Evolutionary conservation across 2,113 vertebrate species (phyloP).

Genomic region (human (Homo sapiens)): GRCh38 chr9:22621001-22621500

Average conservation of each 20-base stretch:
- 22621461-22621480: background rate
- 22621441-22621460: background rate
- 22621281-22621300: background rate
- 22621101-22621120: background rate
- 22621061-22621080: background rate
- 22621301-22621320: background rate
- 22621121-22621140: background rate
- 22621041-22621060: background rate
- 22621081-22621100: background rate
- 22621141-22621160: background rate
- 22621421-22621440: background rate
- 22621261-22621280: background rate
- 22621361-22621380: background rate
- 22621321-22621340: background rate
- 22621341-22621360: background rate
- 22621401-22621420: background rate
- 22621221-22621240: background rate
- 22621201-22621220: background rate
- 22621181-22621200: background rate
- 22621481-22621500: background rate
- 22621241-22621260: background rate
- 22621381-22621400: too few relatives aligned
- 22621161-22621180: background rate
- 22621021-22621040: background rate
- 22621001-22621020: background rate